These are phyloP conservation scores for Tyto alba DNA, from an alignment of 2,113 vertebrate species.

Conservation along the genomic window DNA sequence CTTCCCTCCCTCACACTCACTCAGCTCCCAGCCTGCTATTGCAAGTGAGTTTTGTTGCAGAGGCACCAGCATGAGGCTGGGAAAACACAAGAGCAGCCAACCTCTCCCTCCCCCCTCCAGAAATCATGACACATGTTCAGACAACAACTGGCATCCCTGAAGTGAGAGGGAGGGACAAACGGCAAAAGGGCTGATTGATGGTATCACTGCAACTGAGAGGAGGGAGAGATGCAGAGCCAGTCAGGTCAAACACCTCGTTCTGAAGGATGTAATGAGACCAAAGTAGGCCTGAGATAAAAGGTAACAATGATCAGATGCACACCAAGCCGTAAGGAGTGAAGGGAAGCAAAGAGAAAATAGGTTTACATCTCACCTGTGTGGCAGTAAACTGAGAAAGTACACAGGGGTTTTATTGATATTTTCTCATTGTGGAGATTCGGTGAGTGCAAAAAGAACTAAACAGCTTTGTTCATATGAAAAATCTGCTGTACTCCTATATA, in stretches of 20 bases:
- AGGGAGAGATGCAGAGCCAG: not conserved
- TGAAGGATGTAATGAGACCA: not conserved
- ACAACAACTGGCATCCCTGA: conserved; percentile 2
- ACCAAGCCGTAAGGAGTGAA: not conserved
- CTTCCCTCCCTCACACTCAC: not conserved
- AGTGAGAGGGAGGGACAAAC: conserved; percentile 9
- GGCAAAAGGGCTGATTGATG: conserved; percentile 1
- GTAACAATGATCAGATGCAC: not conserved
- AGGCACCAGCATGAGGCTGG: not conserved
- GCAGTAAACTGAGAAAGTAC: not conserved
- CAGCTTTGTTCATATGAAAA: not conserved
- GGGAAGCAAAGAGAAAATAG: not conserved
- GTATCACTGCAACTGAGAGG: not conserved
- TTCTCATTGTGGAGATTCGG: not conserved
- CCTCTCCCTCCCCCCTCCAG: not conserved
- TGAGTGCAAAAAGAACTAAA: not conserved
- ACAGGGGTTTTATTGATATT: not conserved
- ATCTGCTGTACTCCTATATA: not conserved
- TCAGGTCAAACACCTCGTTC: not conserved
- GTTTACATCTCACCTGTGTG: not conserved
- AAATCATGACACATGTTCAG: conserved; percentile 3
- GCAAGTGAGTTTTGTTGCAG: not conserved
- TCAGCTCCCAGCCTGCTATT: not conserved
- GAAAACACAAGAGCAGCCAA: not conserved
- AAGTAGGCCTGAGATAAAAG: not conserved